Conservation (phyloP, 2,797 vertebrate genomes). For the Pangasius mekongensis region DNA sequence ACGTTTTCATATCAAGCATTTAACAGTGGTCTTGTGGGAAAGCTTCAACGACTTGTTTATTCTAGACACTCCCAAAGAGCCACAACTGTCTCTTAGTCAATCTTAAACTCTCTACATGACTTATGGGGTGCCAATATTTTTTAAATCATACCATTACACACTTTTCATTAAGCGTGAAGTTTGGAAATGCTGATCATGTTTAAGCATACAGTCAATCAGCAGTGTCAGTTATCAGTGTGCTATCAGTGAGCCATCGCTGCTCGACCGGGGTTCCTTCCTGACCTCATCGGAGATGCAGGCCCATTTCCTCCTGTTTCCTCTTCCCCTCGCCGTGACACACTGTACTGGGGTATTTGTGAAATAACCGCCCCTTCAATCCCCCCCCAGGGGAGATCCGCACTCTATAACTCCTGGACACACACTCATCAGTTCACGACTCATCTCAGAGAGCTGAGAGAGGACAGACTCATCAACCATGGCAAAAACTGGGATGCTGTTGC, state of each 20-base stretch:
- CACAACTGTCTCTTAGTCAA: neutral
- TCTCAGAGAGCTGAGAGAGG: constrained; percentile 37
- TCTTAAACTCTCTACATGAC: neutral
- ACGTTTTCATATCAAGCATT: neutral
- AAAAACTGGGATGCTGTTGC: constrained; percentile 53
- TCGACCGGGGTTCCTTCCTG: constrained; percentile 51
- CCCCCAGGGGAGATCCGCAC: constrained; percentile 59
- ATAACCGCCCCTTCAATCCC: constrained; percentile 53
- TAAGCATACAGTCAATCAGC: neutral
- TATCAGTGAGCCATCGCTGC: constrained; percentile 39
- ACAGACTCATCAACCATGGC: constrained; percentile 56
- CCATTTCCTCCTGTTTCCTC: constrained; percentile 73
- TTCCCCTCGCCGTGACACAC: constrained; percentile 56
- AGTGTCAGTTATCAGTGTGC: constrained; percentile 10
- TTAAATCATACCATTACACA: neutral
- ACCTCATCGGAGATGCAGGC: constrained; percentile 65
- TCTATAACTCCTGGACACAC: constrained; percentile 70
- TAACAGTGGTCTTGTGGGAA: neutral
- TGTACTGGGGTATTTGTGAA: constrained; percentile 47
- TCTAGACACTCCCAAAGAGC: neutral
- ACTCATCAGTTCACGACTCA: constrained; percentile 49
- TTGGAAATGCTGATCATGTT: neutral
- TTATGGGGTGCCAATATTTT: constrained; percentile 1
- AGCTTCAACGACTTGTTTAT: neutral
- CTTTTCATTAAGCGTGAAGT: neutral